Base-by-base conservation (phyloP, 2,113 vertebrate genomes). In the Solea senegalensis region DNA sequence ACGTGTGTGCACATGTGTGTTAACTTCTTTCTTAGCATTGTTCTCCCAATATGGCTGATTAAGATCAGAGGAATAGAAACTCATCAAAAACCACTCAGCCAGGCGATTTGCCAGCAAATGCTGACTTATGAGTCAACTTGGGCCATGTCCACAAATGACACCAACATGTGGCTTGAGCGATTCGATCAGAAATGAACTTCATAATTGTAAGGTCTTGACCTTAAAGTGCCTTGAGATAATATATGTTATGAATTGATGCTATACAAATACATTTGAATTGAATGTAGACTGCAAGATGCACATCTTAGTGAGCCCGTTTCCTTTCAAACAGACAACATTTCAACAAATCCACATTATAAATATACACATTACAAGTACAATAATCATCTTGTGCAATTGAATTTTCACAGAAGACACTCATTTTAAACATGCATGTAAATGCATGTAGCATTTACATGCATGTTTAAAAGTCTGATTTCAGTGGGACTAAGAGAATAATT, bases 61-160 rank as follows among this genome's bases (percentile, higher is more conserved):
- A 63, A 73, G 51, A 82, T 78, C 64, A 74, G 53, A 72, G 21
- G 21, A 28, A 60, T 8, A 49, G 14, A 72, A 78, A 73, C 54
- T 73, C 46, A 65, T 76, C 65, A 76, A 65, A 81, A 81, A 83
- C 13, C 56, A 41, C 39, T 51, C 34, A 64, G 58, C 59, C 16
- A 28, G 65, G 73, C 34, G 51, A 65, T 49, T 7, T 41, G 9
- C 7, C 1, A 41, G 48, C 14, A 44, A 70, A 74, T 8, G n/a
- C 21, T 9, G 12, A 50, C 26, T 39, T 44, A 75, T 67, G 77
- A 78, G 58, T 78, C 57, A 49, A 51, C 3, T 64, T 46, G 26
- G 39, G 34, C 10, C 48, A 8, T 13, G 28, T n/a, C 49, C 6
- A 49, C 46, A 26, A 34, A 14, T 8, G 12, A 7, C 15, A n/a